These are phyloP conservation scores for Chrysocyon brachyurus DNA, from an alignment of 2,797 vertebrate genomes.

Conservation along the genomic window DNA sequence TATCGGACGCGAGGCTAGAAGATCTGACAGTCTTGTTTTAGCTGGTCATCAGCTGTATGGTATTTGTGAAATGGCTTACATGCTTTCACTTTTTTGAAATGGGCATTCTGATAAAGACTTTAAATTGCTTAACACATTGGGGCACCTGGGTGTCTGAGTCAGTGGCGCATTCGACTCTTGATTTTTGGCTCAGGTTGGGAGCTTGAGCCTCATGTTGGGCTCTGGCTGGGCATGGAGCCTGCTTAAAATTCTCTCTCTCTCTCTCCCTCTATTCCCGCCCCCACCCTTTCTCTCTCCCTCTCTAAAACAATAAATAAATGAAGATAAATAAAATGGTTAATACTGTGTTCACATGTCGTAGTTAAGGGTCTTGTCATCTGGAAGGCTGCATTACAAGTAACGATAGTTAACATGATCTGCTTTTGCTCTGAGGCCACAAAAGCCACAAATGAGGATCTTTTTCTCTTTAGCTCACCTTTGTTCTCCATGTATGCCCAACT, in stretches of 20 bases:
- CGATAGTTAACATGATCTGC: conserved; percentile 66
- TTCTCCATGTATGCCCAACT: not conserved
- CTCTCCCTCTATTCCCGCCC: not conserved
- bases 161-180: not conserved
- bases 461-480: conserved; percentile 24
- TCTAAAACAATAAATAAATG: not conserved
- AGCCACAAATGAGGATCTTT: not conserved
- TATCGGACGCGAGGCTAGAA: not conserved
- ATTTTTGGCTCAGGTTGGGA: not conserved
- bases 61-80: not conserved
- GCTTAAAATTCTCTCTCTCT: not conserved
- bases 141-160: not conserved
- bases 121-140: not conserved
- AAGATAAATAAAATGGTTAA: not conserved
- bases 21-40: not conserved
- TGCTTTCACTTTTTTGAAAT: not conserved
- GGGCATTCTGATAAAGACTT: not conserved
- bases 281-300: not conserved
- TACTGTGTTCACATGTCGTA: no score
- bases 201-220: not conserved
- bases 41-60: fast-evolving
- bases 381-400: conserved; percentile 70
- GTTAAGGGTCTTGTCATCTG: conserved; percentile 68
- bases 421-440: conserved; percentile 57
- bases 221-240: not conserved